Conservation (phyloP, 2,797 vertebrate species). For the Clarias platycephalus region DNA sequence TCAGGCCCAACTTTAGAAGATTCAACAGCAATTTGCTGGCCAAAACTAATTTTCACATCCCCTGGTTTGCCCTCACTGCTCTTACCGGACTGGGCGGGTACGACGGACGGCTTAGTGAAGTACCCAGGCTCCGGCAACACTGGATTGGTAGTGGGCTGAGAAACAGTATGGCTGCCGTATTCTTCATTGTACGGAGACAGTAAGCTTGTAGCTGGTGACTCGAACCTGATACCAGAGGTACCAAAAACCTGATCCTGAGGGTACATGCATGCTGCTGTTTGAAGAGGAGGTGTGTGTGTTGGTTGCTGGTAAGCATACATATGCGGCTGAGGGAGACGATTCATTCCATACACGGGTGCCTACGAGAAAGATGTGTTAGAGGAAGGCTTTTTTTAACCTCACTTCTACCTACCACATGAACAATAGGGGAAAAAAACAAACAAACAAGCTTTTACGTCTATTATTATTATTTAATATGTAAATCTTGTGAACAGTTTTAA, state of each 20-base stretch:
- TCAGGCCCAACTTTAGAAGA: slow-evolving; percentile 76
- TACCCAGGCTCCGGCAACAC: slow-evolving; percentile 94
- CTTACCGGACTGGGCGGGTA: slow-evolving; percentile 76
- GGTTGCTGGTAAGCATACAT: slow-evolving; percentile 90
- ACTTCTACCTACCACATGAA: background rate
- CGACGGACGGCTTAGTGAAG: slow-evolving; percentile 86
- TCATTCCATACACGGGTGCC: slow-evolving; percentile 89
- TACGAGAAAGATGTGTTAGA: slow-evolving; percentile 56
- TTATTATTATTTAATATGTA: background rate
- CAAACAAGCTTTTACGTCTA: background rate
- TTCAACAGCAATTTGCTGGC: slow-evolving; percentile 78
- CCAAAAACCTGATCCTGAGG: slow-evolving; percentile 88
- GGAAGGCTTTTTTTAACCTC: background rate
- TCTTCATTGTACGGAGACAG: slow-evolving; percentile 92
- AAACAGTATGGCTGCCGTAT: slow-evolving; percentile 84
- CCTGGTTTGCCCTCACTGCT: slow-evolving; percentile 79
- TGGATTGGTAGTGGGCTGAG: slow-evolving; percentile 86
- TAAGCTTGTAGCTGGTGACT: slow-evolving; percentile 85
- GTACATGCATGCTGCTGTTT: slow-evolving; percentile 88
- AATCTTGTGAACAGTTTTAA: background rate
- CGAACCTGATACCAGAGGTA: slow-evolving; percentile 82
- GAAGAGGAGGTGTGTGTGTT: slow-evolving; percentile 90
- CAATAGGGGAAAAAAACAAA: no score
- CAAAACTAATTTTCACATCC: slow-evolving; percentile 85
- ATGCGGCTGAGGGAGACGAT: slow-evolving; percentile 89